Conservation (phyloP, 2,113 vertebrate species). For the Eulacestoma nigropectus region DNA sequence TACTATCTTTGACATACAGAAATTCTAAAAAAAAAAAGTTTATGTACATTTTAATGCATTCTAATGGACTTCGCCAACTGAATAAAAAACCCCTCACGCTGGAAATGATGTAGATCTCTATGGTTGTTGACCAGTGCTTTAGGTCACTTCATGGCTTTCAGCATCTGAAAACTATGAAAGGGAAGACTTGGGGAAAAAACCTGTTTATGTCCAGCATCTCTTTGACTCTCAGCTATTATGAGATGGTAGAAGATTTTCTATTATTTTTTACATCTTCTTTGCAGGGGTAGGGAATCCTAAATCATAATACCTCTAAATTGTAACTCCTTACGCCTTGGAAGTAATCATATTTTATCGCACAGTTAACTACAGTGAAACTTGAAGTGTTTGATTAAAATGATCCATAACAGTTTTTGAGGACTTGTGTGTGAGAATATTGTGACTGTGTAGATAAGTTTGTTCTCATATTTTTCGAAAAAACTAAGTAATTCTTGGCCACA, state of each 20-base stretch:
- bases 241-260: background rate
- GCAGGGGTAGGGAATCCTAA: background rate
- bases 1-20: background rate
- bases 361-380: background rate
- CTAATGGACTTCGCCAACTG: background rate
- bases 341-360: background rate
- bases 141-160: background rate
- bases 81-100: background rate
- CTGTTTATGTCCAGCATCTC: background rate
- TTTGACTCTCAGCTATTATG: background rate
- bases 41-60: background rate
- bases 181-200: background rate
- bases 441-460: background rate
- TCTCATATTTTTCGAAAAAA: background rate
- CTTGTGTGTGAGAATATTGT: background rate
- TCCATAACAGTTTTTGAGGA: fast-evolving
- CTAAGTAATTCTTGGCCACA: background rate
- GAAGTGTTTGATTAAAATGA: background rate
- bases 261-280: background rate
- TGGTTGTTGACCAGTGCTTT: background rate
- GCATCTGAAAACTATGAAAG: background rate
- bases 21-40: background rate
- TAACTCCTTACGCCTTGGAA: background rate
- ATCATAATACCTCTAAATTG: background rate
- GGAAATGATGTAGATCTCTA: background rate